Percentiles rank a stretch among this genome's conserved stretches.
Evolutionary conservation across 2,888 invertebrate genomes (phyloP).

Genomic region (Melieria picta): DNA sequence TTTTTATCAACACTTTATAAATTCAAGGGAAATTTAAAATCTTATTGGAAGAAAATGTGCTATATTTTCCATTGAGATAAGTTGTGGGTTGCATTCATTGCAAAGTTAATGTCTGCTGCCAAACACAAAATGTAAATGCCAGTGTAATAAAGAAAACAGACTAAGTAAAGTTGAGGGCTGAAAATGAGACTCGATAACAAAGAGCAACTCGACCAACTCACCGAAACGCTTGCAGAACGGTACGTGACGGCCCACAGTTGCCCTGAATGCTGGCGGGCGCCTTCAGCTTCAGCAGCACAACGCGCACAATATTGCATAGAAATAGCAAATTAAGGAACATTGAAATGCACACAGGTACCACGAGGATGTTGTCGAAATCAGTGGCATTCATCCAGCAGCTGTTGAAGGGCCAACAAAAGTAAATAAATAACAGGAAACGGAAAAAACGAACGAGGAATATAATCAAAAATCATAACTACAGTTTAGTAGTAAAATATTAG

Average conservation of each 20-base stretch:
- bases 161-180: too few species aligned
- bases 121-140: too few species aligned
- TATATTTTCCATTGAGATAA: too few species aligned
- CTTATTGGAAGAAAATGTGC: too few species aligned
- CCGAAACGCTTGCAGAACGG: slow-evolving; percentile 81
- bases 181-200: too few species aligned
- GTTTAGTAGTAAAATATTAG: neutral
- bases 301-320: slow-evolving; percentile 89
- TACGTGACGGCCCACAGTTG: slow-evolving; percentile 73
- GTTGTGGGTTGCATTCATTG: too few species aligned
- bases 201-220: slow-evolving; percentile 55
- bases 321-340: slow-evolving; percentile 85
- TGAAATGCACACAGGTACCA: slow-evolving; percentile 81
- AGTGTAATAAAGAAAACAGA: too few species aligned
- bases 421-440: neutral
- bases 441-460: neutral
- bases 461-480: neutral
- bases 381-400: slow-evolving; percentile 84
- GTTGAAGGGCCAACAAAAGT: neutral
- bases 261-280: slow-evolving; percentile 74
- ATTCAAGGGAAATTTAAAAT: too few species aligned
- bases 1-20: too few species aligned
- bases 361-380: slow-evolving; percentile 77
- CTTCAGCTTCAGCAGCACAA: slow-evolving; percentile 83
- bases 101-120: too few species aligned